phyloP scores from a whole-genome alignment of 1,140 invertebrate species.

The Protaetia brevitarsis region DNA sequence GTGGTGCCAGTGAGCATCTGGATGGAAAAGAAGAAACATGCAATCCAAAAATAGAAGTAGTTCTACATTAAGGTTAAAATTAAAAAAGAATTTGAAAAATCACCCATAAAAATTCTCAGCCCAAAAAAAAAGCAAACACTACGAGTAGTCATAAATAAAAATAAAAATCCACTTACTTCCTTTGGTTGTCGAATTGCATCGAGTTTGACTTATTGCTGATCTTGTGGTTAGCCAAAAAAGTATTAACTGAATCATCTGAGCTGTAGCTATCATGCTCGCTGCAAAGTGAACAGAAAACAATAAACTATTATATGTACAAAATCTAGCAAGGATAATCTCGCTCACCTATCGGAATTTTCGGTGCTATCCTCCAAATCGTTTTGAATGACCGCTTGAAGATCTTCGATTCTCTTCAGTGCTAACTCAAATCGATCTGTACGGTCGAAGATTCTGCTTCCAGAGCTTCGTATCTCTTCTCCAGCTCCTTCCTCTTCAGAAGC shows the following conservation, averaged over 20 bases:
- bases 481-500: constrained; percentile 63
- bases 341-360: constrained; percentile 62
- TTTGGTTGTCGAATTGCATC: constrained; percentile 16
- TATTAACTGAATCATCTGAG: constrained; percentile 59
- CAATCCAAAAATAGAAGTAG: too few relatives aligned
- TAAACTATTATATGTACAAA: neutral
- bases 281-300: constrained; percentile 31
- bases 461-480: constrained; percentile 67
- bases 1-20: too few relatives aligned
- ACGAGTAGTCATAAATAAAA: neutral
- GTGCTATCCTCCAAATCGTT: constrained; percentile 65
- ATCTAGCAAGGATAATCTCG: neutral
- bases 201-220: constrained; percentile 42
- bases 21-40: too few relatives aligned
- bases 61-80: too few relatives aligned
- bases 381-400: constrained; percentile 81
- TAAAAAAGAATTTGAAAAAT: too few relatives aligned
- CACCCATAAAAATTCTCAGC: too few relatives aligned
- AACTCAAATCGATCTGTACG: constrained; percentile 70
- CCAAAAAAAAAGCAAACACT: too few relatives aligned
- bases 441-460: constrained; percentile 63
- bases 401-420: constrained; percentile 79
- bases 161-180: neutral
- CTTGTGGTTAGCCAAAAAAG: constrained; percentile 58
- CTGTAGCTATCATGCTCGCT: constrained; percentile 60